Percentiles rank a stretch among this genome's conserved stretches.
Conservation (phyloP, 2,888 invertebrate species). For the Euclidia mi region DNA sequence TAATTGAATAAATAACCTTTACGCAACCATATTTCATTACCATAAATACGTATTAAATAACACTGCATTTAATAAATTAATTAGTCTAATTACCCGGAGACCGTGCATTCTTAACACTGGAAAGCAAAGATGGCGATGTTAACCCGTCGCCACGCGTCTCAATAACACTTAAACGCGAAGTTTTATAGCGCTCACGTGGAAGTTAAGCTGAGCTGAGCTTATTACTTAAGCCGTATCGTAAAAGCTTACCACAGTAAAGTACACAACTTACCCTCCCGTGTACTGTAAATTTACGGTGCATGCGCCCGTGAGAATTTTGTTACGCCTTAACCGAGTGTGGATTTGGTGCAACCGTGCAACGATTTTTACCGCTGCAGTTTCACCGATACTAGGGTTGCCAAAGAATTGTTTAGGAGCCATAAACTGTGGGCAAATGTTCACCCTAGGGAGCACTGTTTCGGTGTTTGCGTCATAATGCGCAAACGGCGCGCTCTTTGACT, state of each 20-base stretch:
- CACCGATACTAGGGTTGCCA: conserved; percentile 40
- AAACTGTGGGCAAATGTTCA: conserved; percentile 10
- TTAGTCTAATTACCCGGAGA: too few species aligned
- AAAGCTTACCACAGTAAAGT: conserved; percentile 86
- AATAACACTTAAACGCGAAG: conserved; percentile 54
- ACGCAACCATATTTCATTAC: too few species aligned
- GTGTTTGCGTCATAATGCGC: conserved; percentile 2
- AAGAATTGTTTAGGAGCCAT: conserved; percentile 22
- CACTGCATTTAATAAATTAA: too few species aligned
- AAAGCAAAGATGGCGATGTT: conserved; percentile 41
- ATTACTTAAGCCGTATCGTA: conserved; percentile 64
- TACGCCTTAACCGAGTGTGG: conserved; percentile 72
- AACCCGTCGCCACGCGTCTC: conserved; percentile 46
- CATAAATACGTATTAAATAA: too few species aligned
- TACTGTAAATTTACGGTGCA: conserved; percentile 86
- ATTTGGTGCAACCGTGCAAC: conserved; percentile 71
- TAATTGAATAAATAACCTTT: too few species aligned
- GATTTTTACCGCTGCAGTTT: conserved; percentile 70
- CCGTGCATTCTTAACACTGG: conserved; percentile 17
- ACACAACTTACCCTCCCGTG: conserved; percentile 85
- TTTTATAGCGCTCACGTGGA: conserved; percentile 56
- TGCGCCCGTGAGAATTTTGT: conserved; percentile 83
- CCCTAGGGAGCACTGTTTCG: conserved; percentile 2
- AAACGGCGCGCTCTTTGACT: neutral
- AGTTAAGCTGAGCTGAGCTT: conserved; percentile 55